phyloP scores from a whole-genome alignment of 2,888 invertebrate species.

The Nephrotoma guestfalica region DNA sequence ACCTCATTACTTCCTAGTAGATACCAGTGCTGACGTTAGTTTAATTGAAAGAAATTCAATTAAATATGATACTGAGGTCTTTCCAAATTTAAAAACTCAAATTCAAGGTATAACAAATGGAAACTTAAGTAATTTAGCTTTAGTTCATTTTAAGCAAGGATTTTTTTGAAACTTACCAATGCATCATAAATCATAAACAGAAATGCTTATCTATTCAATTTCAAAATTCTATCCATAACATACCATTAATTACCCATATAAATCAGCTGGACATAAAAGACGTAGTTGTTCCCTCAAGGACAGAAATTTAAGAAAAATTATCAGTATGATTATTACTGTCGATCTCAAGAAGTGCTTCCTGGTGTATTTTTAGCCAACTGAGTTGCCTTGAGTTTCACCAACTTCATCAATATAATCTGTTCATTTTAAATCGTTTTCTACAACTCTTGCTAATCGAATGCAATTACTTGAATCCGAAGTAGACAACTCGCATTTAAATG shows the following conservation, averaged over 20 bases:
- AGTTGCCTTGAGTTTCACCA: too few species aligned
- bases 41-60: conserved; percentile 6
- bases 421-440: too few species aligned
- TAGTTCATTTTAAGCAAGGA: background rate
- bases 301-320: background rate
- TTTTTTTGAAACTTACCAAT: too few species aligned
- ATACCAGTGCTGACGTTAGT: conserved; percentile 10
- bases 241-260: too few species aligned
- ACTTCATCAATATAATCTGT: too few species aligned
- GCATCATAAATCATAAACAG: too few species aligned
- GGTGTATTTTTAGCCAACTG: background rate
- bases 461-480: background rate
- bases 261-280: too few species aligned
- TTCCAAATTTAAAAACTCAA: background rate
- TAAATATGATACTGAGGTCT: too few species aligned
- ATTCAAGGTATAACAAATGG: conserved; percentile 8
- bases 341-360: background rate
- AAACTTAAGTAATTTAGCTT: conserved; percentile 4
- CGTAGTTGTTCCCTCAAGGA: background rate
- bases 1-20: conserved; percentile 6
- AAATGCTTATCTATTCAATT: too few species aligned
- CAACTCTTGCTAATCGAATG: background rate
- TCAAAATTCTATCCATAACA: too few species aligned
- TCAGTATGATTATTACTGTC: background rate
- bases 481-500: background rate